phyloP scores from a whole-genome alignment of 2,797 vertebrate species.

The Meriones psammophilus region DNA sequence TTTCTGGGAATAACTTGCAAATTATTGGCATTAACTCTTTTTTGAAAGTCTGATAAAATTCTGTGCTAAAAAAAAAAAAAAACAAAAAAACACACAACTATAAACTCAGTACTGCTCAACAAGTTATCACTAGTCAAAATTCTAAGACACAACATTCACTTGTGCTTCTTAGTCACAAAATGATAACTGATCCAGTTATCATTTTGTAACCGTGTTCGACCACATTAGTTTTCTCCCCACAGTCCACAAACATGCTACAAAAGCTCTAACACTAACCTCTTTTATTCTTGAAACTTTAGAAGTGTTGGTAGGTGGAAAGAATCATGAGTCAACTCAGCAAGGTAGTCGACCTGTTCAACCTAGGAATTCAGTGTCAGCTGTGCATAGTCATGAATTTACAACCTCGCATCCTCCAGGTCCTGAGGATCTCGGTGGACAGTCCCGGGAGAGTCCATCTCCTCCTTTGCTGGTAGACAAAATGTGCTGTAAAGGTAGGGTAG shows the following conservation, averaged over 20 bases:
- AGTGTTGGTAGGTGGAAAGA: constrained; percentile 35
- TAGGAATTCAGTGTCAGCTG: constrained; percentile 37
- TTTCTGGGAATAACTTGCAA: too few relatives aligned
- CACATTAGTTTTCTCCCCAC: background rate
- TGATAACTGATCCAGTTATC: background rate
- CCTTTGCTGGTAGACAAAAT: background rate
- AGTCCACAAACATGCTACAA: constrained; percentile 33
- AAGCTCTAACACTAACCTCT: constrained; percentile 28
- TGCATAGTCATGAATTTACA: constrained; percentile 29
- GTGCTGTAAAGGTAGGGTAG: background rate
- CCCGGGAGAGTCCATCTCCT: background rate
- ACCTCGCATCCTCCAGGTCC: background rate
- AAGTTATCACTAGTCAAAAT: constrained; percentile 47
- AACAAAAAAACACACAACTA: too few relatives aligned
- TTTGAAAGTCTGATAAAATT: too few relatives aligned
- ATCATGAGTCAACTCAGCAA: background rate
- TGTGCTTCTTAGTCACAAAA: background rate
- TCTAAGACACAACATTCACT: background rate
- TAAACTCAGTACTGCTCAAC: background rate
- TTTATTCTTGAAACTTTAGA: constrained; percentile 11
- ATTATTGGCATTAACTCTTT: too few relatives aligned
- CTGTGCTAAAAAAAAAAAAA: too few relatives aligned
- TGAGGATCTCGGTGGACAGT: constrained; percentile 25
- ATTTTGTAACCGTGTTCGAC: background rate
- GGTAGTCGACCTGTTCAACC: constrained; percentile 14